Evolutionary conservation across 2,888 invertebrate species (phyloP), one percentile per base, ranked within the genome.

Genomic region (Charanyca ferruginea): DNA sequence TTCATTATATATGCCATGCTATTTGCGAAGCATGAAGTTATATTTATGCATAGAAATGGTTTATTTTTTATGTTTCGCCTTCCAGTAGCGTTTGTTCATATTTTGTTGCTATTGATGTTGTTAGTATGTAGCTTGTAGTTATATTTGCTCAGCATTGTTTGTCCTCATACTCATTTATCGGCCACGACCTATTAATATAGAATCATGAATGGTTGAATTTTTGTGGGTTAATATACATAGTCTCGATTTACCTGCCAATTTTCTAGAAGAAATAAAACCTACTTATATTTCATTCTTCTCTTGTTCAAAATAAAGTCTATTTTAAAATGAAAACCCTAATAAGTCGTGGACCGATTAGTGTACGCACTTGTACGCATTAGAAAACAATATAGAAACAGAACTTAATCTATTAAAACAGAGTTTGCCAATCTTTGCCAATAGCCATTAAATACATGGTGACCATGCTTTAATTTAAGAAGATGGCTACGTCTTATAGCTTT

Each of bases 31-130:
- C 77, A 80, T 64, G 73, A 64, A 59, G 44, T 63, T 62, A 59
- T 68, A 77, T 73, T 70, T 59, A 57, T 80, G 54, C 77, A 66
- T 77, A 66, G 45, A 62, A 53, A 52, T 45, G 52, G 59, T 49
- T 62, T 65, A 9, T 22, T 66, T 73, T 53, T 45, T 4, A 67
- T 67, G 67, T 75, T 73, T 78, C 32, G 75, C 69, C 69, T 71
- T 66, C 51, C 35, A 66, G 74, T 70, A 66, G 64, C 58, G 44
- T 69, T 59, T 66, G 70, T 69, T 69, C 66, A 65, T 63, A 61
- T 77, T 72, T 66, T 79, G 79, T 81, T 79, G 81, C 83, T 83
- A 75, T 85, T 76, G 62, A 77, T 86, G 81, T 83, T 81, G 75
- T 83, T 82, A 84, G 75, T 73, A 63, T 66, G 62, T 84, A 83